Conservation (phyloP, 2,888 invertebrate genomes). For the Harpalus rufipes region DNA sequence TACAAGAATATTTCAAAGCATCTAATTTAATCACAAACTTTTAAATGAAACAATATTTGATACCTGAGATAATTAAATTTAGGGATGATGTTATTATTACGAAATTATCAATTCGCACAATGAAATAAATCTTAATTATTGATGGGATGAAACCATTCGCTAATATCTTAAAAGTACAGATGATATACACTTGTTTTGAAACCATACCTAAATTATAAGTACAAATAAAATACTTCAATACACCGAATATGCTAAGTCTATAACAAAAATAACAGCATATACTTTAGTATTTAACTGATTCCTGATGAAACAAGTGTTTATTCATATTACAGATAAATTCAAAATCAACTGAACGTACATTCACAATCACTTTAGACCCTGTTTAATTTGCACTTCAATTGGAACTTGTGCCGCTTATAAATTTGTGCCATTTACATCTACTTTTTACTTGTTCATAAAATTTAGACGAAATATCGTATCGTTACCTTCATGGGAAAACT, state of each 20-base stretch:
- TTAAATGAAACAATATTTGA: constrained; percentile 54
- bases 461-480: no score
- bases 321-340: constrained; percentile 36
- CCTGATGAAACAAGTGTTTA: constrained; percentile 45
- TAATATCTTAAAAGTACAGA: constrained; percentile 48
- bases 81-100: constrained; percentile 22
- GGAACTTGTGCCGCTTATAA: no score
- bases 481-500: no score
- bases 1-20: constrained; percentile 50
- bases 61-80: constrained; percentile 63
- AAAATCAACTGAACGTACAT: not conserved
- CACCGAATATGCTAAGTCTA: constrained; percentile 65
- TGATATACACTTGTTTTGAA: constrained; percentile 57
- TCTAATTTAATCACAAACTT: constrained; percentile 57
- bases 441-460: no score
- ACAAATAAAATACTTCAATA: constrained; percentile 66
- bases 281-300: constrained; percentile 61
- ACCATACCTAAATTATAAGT: constrained; percentile 64
- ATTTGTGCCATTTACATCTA: no score
- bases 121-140: constrained; percentile 53
- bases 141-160: constrained; percentile 54
- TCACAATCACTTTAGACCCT: no score
- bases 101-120: constrained; percentile 18
- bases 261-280: constrained; percentile 65
- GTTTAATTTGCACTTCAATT: no score